Evolutionary conservation across 2,888 invertebrate species (phyloP), one percentile per base, ranked within the genome.

Genomic region (Sicus ferrugineus): DNA sequence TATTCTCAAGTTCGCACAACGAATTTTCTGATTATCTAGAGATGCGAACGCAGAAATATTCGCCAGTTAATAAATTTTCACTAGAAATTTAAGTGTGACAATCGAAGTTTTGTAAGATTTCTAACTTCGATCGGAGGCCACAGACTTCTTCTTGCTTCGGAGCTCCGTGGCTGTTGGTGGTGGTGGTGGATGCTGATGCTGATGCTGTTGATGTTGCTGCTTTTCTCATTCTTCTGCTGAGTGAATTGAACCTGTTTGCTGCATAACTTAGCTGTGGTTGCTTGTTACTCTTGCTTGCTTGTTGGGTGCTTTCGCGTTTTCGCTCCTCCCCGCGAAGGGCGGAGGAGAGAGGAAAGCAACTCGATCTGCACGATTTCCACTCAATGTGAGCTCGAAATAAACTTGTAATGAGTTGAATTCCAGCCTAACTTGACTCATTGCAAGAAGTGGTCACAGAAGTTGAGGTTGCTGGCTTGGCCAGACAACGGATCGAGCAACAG

Each of bases 401-500:
- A 63, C 62, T 28, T 68, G 68, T 63, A 68, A 68, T 30, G 68
- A 68, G 54, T 38, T 42, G 74, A 75, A 77, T 75, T 38, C 65
- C 67, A 48, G 46, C 65, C 65, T 69, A 67, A 73, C 50, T 64
- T 68, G 54, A 52, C 42, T 31, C 30, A 56, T 67, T 28, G n/a
- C 68, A 70, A 69, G 28, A 68, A 70, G 68, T 68, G 59, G 67
- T 61, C 50, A 71, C 63, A 59, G 58, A 71, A 65, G 54, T 61
- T 28, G 56, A 26, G 65, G 68, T 67, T 59, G 70, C 71, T 69
- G 72, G 65, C 71, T 68, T 68, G 70, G 72, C 67, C 69, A 71
- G 71, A 62, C 72, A 70, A 72, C 70, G 62, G 68, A 64, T 71
- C 72, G 71, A 64, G 73, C 72, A 72, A 65, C 81, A 81, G 83